A percentile compares a stretch with the other conserved stretches of the same genome.
Conservation (phyloP, 2,888 invertebrate genomes). For the Pseudococcus jackbeardsleyi region DNA sequence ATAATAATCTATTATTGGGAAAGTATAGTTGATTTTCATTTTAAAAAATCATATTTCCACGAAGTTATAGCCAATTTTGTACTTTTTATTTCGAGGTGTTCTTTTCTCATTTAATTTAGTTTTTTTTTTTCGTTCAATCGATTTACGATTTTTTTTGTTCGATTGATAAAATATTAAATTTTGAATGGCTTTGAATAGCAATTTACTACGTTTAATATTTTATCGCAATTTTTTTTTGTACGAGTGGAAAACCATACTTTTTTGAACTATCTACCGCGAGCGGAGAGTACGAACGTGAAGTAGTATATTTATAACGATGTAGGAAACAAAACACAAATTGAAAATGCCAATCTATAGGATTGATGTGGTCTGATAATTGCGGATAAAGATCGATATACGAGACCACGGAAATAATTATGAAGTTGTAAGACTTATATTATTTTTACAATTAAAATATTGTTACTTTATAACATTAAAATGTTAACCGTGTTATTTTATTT, state of each 20-base stretch:
- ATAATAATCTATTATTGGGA: background rate
- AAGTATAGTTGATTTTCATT: constrained; percentile 30
- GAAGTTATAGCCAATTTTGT: constrained; percentile 44
- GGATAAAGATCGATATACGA: constrained; percentile 25
- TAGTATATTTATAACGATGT: background rate
- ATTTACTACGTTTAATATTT: constrained; percentile 54
- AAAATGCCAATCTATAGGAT: constrained; percentile 49
- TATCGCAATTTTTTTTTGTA: constrained; percentile 12
- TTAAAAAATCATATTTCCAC: constrained; percentile 44
- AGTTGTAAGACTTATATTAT: constrained; percentile 60
- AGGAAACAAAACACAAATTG: background rate
- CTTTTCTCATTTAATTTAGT: constrained; percentile 50
- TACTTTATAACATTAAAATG: constrained; percentile 61
- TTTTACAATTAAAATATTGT: constrained; percentile 60
- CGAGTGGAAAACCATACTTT: background rate
- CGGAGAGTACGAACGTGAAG: constrained; percentile 3
- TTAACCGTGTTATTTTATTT: constrained; percentile 62
- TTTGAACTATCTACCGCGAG: background rate
- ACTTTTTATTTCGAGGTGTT: constrained; percentile 55
- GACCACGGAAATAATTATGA: constrained; percentile 57
- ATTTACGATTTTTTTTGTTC: constrained; percentile 38
- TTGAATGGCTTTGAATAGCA: constrained; percentile 40
- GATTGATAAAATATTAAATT: constrained; percentile 49
- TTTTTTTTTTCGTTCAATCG: constrained; percentile 44
- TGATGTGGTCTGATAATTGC: constrained; percentile 54